Evolutionary conservation across 2,113 vertebrate genomes (phyloP).

Genomic region (Bufo gargarizans): DNA sequence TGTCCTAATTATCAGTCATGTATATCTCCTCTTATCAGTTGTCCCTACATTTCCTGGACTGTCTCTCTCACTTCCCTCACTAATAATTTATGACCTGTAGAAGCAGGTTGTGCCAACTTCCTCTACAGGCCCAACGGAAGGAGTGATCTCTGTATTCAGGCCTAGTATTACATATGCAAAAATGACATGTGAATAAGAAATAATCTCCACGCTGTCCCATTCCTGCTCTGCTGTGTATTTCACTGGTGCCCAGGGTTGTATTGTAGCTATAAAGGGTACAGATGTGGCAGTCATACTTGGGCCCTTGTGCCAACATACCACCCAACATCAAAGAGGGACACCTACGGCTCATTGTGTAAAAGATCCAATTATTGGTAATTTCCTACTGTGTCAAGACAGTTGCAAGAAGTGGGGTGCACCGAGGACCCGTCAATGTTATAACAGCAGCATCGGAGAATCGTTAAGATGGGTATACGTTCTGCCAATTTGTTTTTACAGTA

Average conservation of each 20-base stretch:
- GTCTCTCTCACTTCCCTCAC: slow-evolving; percentile 31
- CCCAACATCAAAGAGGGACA: no score
- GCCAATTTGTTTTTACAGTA: no score
- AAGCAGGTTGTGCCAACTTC: slow-evolving; percentile 49
- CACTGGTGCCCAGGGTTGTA: not conserved
- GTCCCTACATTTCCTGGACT: slow-evolving; percentile 43
- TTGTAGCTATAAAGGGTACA: not conserved
- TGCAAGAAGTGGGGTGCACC: no score
- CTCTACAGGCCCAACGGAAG: slow-evolving; percentile 19
- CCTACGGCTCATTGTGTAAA: no score
- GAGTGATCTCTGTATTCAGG: slow-evolving; percentile 5
- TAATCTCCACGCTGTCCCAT: not conserved
- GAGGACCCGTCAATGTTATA: no score
- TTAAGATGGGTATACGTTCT: no score
- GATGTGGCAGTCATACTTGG: not conserved
- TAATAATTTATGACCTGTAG: slow-evolving; percentile 48
- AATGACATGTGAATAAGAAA: not conserved
- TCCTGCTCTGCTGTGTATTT: no score
- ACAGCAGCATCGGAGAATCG: no score
- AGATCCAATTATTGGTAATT: no score
- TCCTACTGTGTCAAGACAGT: no score
- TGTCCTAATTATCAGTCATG: slow-evolving; percentile 24
- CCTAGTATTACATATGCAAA: not conserved
- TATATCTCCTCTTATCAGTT: slow-evolving; percentile 39
- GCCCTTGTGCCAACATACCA: not conserved